A percentile compares a stretch with the other conserved stretches of the same genome.
These are phyloP conservation scores for Myopa tessellatipennis DNA, from an alignment of 2,888 invertebrate species.

Conservation along the genomic window DNA sequence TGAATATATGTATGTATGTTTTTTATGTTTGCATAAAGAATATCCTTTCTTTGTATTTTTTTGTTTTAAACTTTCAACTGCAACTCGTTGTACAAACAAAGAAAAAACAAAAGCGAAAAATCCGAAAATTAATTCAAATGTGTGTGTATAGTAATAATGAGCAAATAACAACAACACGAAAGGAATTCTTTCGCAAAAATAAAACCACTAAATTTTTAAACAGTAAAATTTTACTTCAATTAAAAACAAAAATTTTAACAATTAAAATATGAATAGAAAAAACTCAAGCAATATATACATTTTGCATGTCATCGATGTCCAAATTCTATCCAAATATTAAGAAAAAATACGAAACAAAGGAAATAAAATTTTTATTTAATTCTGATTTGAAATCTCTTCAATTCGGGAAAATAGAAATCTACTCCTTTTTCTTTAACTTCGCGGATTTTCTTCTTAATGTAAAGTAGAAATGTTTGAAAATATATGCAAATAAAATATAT, in stretches of 20 bases:
- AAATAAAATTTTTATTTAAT: too few species aligned
- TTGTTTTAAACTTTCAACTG: slow-evolving; percentile 39
- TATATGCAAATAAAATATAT: not conserved
- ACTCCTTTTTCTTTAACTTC: slow-evolving; percentile 46
- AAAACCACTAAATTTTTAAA: slow-evolving; percentile 42
- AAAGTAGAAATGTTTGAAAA: slow-evolving; percentile 9
- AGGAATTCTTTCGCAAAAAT: not conserved
- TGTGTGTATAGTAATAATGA: too few species aligned
- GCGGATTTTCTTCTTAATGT: slow-evolving; percentile 47
- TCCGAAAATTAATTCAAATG: too few species aligned
- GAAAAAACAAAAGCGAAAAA: not conserved
- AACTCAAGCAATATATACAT: slow-evolving; percentile 53
- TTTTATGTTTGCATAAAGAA: too few species aligned
- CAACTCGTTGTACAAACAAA: slow-evolving; percentile 53
- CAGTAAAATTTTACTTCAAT: slow-evolving; percentile 38
- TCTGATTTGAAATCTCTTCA: not conserved
- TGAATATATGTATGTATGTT: too few species aligned
- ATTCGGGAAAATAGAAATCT: not conserved
- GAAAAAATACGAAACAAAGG: slow-evolving; percentile 36
- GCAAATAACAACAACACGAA: not conserved
- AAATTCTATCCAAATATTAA: slow-evolving; percentile 48
- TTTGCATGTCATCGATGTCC: slow-evolving; percentile 54
- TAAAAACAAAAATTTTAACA: slow-evolving; percentile 38
- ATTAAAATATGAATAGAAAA: slow-evolving; percentile 23
- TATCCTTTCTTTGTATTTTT: not conserved